Percentiles rank a stretch among this genome's conserved stretches.
phyloP scores from a whole-genome alignment of 1,140 invertebrate genomes.

The Hestina assimilis region DNA sequence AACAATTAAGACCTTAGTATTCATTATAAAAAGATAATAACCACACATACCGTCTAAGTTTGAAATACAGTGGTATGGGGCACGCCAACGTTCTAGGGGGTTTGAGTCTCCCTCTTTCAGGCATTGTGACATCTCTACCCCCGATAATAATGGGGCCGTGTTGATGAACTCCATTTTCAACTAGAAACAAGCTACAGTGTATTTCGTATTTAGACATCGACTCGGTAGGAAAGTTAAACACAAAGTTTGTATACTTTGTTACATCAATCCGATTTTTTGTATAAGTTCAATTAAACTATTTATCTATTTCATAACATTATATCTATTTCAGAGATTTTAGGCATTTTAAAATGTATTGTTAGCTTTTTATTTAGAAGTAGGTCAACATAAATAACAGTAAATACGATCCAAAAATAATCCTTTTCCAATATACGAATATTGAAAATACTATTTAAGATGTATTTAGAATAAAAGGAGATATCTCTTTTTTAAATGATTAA shows the following conservation, averaged over 20 bases:
- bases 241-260: background rate
- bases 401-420: no score
- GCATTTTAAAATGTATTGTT: no score
- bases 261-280: background rate
- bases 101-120: background rate
- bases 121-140: conserved; percentile 27
- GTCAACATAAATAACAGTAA: no score
- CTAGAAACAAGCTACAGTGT: conserved; percentile 10
- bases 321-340: no score
- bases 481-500: no score
- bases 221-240: background rate
- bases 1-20: background rate
- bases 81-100: conserved; percentile 11
- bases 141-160: conserved; percentile 26
- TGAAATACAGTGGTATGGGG: conserved; percentile 4
- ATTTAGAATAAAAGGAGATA: no score
- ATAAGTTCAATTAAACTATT: background rate
- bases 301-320: background rate
- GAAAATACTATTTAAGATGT: no score
- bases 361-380: no score
- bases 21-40: background rate
- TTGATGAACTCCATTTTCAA: conserved; percentile 29
- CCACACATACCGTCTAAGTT: background rate
- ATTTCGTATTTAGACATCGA: background rate
- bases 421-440: no score